Evolutionary conservation across 2,113 vertebrate genomes (phyloP).

Genomic region (Alligator mississippiensis): DNA sequence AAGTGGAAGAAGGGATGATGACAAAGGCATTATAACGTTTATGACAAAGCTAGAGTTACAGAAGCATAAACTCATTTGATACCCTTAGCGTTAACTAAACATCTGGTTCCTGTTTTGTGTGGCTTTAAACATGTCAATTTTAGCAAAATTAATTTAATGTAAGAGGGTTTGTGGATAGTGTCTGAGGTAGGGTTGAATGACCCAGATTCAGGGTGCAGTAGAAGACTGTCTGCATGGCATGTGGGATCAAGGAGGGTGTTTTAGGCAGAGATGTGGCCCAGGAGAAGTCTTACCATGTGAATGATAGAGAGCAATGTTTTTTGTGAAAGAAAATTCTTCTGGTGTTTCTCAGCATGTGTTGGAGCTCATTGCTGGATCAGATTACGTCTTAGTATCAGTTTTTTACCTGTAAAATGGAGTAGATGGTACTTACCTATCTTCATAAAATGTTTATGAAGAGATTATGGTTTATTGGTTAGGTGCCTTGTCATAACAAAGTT

Average conservation of each 20-base stretch:
- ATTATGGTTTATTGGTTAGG: too few relatives aligned
- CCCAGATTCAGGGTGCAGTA: neutral
- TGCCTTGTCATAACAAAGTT: too few relatives aligned
- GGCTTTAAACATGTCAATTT: neutral
- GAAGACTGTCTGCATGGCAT: fast-evolving
- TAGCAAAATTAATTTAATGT: fast-evolving
- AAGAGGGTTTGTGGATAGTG: neutral
- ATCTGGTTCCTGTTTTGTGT: neutral
- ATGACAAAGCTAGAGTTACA: neutral
- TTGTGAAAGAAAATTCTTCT: neutral
- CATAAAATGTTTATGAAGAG: too few relatives aligned
- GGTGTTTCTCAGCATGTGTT: neutral
- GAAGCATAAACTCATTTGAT: neutral
- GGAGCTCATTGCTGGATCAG: too few relatives aligned
- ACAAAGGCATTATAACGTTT: neutral
- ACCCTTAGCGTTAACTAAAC: neutral
- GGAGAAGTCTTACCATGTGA: neutral
- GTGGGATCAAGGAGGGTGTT: neutral
- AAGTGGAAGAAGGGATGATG: neutral
- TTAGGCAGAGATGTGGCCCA: neutral
- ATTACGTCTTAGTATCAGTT: too few relatives aligned
- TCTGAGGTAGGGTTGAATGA: neutral
- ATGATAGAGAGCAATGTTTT: neutral
- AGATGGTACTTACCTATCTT: too few relatives aligned
- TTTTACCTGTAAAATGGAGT: too few relatives aligned